A percentile compares a stretch with the other conserved stretches of the same genome.
Conservation (phyloP, 2,113 vertebrate species). For the Gymnobelideus leadbeateri region DNA sequence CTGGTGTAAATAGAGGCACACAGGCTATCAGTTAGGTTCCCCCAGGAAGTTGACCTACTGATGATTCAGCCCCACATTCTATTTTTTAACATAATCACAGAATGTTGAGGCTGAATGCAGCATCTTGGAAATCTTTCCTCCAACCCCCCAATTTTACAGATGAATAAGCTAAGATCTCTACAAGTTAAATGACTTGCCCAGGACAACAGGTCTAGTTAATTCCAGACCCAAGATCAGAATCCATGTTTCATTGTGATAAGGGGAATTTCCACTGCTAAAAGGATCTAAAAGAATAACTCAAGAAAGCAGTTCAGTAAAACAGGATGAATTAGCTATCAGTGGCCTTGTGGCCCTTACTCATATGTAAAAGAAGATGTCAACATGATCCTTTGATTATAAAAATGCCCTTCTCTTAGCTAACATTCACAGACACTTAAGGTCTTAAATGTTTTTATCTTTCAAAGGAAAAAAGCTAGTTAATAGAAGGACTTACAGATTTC, state of each 20-base stretch:
- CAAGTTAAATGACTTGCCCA: background rate
- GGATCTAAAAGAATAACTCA: background rate
- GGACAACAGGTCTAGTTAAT: background rate
- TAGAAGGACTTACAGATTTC: background rate
- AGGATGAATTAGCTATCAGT: background rate
- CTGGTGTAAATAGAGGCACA: background rate
- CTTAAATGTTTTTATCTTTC: background rate
- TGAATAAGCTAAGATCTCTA: background rate
- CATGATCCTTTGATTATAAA: no score
- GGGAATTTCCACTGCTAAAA: background rate
- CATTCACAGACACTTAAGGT: background rate
- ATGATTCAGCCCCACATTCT: constrained; percentile 12
- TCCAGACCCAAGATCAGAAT: background rate
- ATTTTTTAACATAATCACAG: background rate
- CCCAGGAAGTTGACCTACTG: constrained; percentile 9
- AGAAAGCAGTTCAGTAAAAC: background rate
- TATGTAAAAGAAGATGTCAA: background rate
- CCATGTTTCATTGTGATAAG: background rate
- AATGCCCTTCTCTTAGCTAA: background rate
- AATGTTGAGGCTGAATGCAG: background rate
- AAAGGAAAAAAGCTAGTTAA: background rate
- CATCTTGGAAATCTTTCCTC: background rate
- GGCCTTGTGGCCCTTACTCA: background rate
- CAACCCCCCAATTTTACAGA: background rate
- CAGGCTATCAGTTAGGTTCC: background rate